phyloP scores from a whole-genome alignment of 2,113 vertebrate species.

The Ceuthmochares aereus region DNA sequence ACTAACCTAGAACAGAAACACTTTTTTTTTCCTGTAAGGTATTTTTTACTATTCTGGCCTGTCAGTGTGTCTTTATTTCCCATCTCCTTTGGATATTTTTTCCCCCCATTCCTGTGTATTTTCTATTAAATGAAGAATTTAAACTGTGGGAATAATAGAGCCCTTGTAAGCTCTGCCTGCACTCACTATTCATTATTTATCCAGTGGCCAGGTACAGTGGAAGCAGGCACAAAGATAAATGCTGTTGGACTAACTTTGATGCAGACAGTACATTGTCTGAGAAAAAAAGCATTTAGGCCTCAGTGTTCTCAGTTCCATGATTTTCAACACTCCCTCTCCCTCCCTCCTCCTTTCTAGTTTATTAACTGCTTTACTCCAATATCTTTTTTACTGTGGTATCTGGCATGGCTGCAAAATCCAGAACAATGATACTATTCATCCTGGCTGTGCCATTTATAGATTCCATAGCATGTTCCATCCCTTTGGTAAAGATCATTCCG shows the following conservation, averaged over 20 bases:
- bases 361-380: constrained; percentile 51
- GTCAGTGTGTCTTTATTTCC: constrained; percentile 26
- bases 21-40: not conserved
- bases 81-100: not conserved
- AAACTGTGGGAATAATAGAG: constrained; percentile 27
- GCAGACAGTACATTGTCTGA: constrained; percentile 58
- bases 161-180: constrained; percentile 17
- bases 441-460: constrained; percentile 68
- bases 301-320: constrained; percentile 53
- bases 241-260: constrained; percentile 52
- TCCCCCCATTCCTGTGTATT: constrained; percentile 17
- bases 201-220: constrained; percentile 27
- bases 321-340: constrained; percentile 28
- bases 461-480: constrained; percentile 46
- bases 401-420: constrained; percentile 51
- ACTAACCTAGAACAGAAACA: not conserved
- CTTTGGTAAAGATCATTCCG: constrained; percentile 70
- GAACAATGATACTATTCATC: constrained; percentile 64
- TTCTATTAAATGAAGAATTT: constrained; percentile 34
- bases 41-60: not conserved
- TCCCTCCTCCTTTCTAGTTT: constrained; percentile 38
- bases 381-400: constrained; percentile 43
- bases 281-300: constrained; percentile 40
- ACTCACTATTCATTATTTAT: constrained; percentile 65
- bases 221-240: constrained; percentile 31